These are phyloP conservation scores for Turritopsis dohrnii DNA, from an alignment of 30 jellyfish, hydroid and myxozoan species.

Conservation along the genomic window DNA sequence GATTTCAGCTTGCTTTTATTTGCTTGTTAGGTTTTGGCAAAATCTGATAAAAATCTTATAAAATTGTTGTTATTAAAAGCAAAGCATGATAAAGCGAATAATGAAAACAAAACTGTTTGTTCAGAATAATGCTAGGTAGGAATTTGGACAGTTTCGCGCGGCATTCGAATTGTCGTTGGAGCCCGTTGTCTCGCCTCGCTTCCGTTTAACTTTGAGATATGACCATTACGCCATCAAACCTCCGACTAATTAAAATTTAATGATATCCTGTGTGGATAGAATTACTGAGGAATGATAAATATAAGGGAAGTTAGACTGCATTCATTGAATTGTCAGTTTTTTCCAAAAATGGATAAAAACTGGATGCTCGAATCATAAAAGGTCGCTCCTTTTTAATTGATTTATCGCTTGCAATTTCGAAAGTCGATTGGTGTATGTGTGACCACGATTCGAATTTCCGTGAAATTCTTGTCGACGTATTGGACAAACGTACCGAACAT, in stretches of 20 bases:
- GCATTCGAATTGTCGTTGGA: not conserved
- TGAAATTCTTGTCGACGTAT: not conserved
- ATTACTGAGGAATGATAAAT: not conserved
- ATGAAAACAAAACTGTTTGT: too few species aligned
- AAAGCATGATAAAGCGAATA: too few species aligned
- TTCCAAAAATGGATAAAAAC: not conserved
- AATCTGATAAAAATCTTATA: too few species aligned
- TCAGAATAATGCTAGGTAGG: too few species aligned
- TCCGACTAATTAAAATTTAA: not conserved
- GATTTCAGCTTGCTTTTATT: too few species aligned
- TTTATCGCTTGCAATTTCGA: not conserved
- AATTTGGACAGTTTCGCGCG: not conserved
- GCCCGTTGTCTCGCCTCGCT: not conserved
- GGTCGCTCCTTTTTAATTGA: not conserved
- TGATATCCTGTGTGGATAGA: not conserved
- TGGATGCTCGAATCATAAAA: not conserved
- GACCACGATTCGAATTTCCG: not conserved
- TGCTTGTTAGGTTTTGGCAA: too few species aligned
- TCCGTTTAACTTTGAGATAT: not conserved
- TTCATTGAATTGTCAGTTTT: not conserved
- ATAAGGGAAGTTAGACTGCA: not conserved
- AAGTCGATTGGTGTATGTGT: not conserved
- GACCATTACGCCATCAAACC: not conserved
- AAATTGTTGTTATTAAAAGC: too few species aligned
- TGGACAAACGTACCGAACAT: not conserved